Conservation (phyloP, 2,888 invertebrate species). For the Agonopterix alstromeriana region DNA sequence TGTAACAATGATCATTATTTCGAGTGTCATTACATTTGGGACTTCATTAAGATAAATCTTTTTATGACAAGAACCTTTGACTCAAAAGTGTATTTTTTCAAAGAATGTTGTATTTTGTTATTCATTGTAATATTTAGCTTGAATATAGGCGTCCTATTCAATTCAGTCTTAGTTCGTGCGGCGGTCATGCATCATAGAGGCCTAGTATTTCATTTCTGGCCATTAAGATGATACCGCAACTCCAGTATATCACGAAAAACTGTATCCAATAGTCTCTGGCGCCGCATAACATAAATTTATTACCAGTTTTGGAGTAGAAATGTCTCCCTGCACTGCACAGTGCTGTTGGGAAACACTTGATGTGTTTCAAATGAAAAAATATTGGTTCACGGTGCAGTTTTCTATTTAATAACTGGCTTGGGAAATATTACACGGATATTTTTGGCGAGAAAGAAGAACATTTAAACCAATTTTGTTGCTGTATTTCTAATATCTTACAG, state of each 20-base stretch:
- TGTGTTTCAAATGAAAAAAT: constrained; percentile 19
- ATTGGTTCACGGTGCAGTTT: constrained; percentile 1
- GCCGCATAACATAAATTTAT: constrained; percentile 27
- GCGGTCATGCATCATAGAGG: constrained; percentile 24
- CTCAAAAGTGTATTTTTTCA: background rate
- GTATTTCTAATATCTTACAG: no score
- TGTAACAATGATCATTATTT: constrained; percentile 5
- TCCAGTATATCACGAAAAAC: constrained; percentile 37
- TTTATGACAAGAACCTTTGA: background rate
- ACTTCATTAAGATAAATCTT: constrained; percentile 1
- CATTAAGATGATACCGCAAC: constrained; percentile 36
- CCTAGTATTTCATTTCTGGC: constrained; percentile 31
- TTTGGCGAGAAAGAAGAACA: background rate
- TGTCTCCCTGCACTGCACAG: constrained; percentile 16
- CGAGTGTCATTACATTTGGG: constrained; percentile 1
- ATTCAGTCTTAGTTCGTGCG: constrained; percentile 14
- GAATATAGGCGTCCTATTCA: constrained; percentile 9
- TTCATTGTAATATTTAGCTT: background rate
- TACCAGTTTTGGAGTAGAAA: constrained; percentile 20
- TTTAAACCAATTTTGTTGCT: no score
- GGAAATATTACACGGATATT: background rate
- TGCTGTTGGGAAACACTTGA: constrained; percentile 13
- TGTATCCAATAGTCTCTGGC: constrained; percentile 31
- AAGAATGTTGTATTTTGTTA: background rate
- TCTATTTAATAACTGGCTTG: background rate